Conservation (phyloP, 37 sponge, comb jelly and placozoan species). For the Eunapius fragilis region DNA sequence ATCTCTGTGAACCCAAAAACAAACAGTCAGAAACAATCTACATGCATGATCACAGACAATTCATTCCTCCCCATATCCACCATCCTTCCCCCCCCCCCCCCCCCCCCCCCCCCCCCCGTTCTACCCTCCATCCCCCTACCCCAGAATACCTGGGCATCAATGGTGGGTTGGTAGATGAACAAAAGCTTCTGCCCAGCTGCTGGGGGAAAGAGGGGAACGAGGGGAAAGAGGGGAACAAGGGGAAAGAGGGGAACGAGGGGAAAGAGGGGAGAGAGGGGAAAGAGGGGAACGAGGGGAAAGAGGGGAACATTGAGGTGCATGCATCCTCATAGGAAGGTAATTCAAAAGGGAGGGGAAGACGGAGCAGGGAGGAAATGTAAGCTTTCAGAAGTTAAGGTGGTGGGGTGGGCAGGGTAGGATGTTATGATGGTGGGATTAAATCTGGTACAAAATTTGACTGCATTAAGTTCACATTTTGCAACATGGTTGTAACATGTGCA, state of each 20-base stretch:
- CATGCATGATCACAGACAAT: neutral
- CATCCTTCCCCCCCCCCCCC: neutral
- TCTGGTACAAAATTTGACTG: no score
- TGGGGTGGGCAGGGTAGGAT: no score
- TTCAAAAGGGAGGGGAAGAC: neutral
- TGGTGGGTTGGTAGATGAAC: conserved; percentile 36
- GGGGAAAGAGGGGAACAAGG: conserved; percentile 25
- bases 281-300: neutral
- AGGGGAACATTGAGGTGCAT: neutral
- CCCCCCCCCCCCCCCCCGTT: neutral
- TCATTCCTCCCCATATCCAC: neutral
- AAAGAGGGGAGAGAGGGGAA: conserved; percentile 4
- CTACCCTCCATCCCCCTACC: no score
- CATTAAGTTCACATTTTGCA: no score
- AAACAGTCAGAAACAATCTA: neutral
- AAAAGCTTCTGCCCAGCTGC: conserved; percentile 47
- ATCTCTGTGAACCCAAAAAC: conserved; percentile 7
- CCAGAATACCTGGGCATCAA: conserved; percentile 27
- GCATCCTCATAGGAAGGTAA: neutral
- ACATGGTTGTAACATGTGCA: no score
- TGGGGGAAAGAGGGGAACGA: neutral
- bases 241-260: conserved; percentile 32
- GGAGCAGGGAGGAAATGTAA: neutral
- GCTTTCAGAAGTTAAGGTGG: no score
- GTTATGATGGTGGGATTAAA: no score